Evolutionary conservation across 1,140 invertebrate genomes (phyloP), one percentile per base, ranked within the genome.

Genomic region (Cyclina sinensis): DNA sequence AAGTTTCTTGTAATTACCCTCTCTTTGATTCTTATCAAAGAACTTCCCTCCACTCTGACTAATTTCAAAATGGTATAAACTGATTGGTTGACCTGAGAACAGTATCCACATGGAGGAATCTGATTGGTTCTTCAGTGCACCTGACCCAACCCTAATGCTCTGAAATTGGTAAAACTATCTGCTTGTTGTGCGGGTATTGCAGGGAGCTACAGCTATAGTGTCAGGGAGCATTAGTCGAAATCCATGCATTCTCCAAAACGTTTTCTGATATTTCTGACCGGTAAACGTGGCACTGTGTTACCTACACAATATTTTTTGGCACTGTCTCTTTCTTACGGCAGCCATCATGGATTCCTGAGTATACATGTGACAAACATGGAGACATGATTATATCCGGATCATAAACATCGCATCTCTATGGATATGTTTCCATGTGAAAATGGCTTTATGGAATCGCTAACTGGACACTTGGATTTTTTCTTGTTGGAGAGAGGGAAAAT

Each of bases 111-210:
- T 87, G 85, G 85, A 78, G 68, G 62, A 4, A 46, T 74, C 70
- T 85, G 89, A 93, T 93, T 93, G 92, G 92, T 87, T 86, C 79
- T 21, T 84, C 39, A 62, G 68, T 88, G 27, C 48, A 87, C 85
- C 85, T 79, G 87, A 59, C 78, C 76, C 51, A 43, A 79, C 90
- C 83, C 89, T 81, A 90, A 82, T 85, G 89, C 89, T 88, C 93
- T 94, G 89, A 94, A 94, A 94, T 94, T 93, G 93, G 92, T 93
- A 93, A 94, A 92, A 91, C 89, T 93, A 91, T 93, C 91, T 89
- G 84, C 85, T 89, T 85, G 74, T 79, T 35, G 79, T 76, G 73
- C 57, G 54, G 78, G 62, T 88, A 85, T 88, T 89, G 89, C 74
- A 87, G 84, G 88, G 92, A 85, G 83, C 73, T 76, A 70, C 54